These are phyloP conservation scores for Rotaria magnacalcarata DNA, from an alignment of 2,888 invertebrate genomes.

Conservation along the genomic window DNA sequence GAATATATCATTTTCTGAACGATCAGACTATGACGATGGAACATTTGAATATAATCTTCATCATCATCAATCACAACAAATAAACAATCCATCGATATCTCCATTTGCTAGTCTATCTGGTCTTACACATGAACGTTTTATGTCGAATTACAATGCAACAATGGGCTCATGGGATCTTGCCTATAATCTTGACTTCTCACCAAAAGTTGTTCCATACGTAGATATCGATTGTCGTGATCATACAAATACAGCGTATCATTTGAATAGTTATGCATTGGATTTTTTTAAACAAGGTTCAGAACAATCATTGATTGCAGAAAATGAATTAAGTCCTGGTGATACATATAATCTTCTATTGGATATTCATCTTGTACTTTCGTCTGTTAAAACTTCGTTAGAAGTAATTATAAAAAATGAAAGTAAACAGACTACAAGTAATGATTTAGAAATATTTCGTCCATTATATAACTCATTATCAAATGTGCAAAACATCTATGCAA, in stretches of 20 bases:
- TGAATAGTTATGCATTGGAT: slow-evolving; percentile 1
- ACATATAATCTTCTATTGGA: not conserved
- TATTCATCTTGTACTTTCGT: not conserved
- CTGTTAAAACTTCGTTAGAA: not conserved
- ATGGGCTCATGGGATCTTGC: not conserved
- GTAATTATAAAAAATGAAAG: not conserved
- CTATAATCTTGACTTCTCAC: slow-evolving; percentile 1
- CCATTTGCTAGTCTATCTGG: slow-evolving; percentile 38
- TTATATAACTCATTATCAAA: not conserved
- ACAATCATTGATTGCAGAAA: not conserved
- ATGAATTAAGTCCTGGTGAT: not conserved
- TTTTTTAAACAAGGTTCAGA: not conserved
- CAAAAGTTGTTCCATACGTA: not conserved
- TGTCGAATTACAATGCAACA: not conserved
- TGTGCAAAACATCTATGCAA: not conserved
- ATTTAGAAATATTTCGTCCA: not conserved
- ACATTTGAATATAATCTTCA: slow-evolving; percentile 27
- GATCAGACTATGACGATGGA: not conserved
- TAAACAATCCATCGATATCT: not conserved
- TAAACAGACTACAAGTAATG: not conserved
- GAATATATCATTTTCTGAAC: not conserved
- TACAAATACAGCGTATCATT: not conserved
- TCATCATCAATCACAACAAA: not conserved
- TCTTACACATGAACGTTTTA: not conserved
- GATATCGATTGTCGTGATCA: not conserved